phyloP scores from a whole-genome alignment of 2,113 vertebrate species.

The Etheostoma spectabile region DNA sequence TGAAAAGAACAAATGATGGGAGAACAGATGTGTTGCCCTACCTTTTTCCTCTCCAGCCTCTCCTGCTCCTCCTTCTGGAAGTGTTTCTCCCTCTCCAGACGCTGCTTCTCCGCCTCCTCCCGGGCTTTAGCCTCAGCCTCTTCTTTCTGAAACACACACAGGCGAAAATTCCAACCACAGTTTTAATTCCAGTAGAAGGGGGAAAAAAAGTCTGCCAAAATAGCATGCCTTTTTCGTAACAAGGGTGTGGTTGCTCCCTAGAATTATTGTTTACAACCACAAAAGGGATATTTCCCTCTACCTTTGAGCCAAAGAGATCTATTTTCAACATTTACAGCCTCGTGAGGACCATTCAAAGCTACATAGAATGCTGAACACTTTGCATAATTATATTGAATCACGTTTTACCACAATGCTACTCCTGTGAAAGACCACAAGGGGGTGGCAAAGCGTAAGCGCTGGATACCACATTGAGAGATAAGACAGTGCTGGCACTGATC shows the following conservation, averaged over 20 bases:
- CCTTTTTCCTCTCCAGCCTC: constrained; percentile 95
- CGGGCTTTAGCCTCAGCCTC: constrained; percentile 90
- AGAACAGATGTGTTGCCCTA: constrained; percentile 64
- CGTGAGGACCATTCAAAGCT: not conserved
- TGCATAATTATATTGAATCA: constrained; percentile 16
- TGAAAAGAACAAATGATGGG: constrained; percentile 12
- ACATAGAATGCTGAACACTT: constrained; percentile 42
- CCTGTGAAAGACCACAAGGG: constrained; percentile 64
- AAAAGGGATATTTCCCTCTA: constrained; percentile 53
- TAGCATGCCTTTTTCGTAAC: constrained; percentile 53
- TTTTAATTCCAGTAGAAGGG: constrained; percentile 47
- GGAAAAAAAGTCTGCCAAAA: constrained; percentile 59
- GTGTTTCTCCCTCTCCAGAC: constrained; percentile 95
- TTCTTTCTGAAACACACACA: constrained; percentile 86
- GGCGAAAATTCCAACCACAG: constrained; percentile 64
- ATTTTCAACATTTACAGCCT: constrained; percentile 57
- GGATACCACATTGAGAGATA: not conserved
- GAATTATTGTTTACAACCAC: constrained; percentile 66
- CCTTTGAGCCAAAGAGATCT: constrained; percentile 42
- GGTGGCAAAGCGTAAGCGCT: constrained; percentile 31
- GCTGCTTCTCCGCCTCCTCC: constrained; percentile 91
- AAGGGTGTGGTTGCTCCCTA: constrained; percentile 69
- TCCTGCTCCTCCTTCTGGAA: constrained; percentile 98
- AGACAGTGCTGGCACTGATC: not conserved
- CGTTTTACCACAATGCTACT: constrained; percentile 36